Conservation (phyloP, 1,140 invertebrate species). For the Globodera rostochiensis region DNA sequence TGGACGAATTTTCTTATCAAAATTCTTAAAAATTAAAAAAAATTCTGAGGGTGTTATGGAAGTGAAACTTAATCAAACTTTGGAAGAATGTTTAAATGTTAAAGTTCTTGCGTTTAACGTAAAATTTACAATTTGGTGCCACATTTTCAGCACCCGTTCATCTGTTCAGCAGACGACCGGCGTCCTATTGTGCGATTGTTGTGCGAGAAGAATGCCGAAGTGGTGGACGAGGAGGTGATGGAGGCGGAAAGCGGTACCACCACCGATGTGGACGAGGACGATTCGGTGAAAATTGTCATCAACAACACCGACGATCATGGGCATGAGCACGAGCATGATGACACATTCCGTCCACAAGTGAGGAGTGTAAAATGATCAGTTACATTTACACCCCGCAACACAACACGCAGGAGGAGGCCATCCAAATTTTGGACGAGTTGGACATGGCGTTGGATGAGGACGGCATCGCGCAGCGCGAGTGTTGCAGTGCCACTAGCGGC, state of each 20-base stretch:
- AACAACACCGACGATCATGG: not conserved
- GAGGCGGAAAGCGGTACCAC: slow-evolving; percentile 24
- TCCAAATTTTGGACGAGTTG: slow-evolving; percentile 57
- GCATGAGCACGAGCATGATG: not conserved
- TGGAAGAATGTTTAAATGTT: too few species aligned
- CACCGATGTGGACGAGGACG: not conserved
- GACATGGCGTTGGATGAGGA: slow-evolving; percentile 49
- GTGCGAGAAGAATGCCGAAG: slow-evolving; percentile 61
- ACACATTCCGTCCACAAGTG: too few species aligned
- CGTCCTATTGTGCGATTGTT: slow-evolving; percentile 54
- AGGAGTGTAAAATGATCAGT: not conserved
- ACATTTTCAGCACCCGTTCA: slow-evolving; percentile 58
- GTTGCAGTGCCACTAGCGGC: not conserved
- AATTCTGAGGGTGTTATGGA: too few species aligned
- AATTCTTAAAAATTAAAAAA: too few species aligned
- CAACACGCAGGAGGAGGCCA: slow-evolving; percentile 43
- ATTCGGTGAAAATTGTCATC: not conserved
- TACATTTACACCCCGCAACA: too few species aligned
- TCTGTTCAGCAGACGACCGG: slow-evolving; percentile 47
- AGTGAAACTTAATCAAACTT: too few species aligned
- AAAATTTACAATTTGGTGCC: too few species aligned
- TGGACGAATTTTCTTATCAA: too few species aligned
- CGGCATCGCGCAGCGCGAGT: slow-evolving; percentile 13
- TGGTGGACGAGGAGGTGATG: slow-evolving; percentile 59
- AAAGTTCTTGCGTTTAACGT: too few species aligned